Percentiles rank a stretch among this genome's conserved stretches.
Evolutionary conservation across 2,797 vertebrate genomes (phyloP).

Genomic region (Smutsia temminckii): DNA sequence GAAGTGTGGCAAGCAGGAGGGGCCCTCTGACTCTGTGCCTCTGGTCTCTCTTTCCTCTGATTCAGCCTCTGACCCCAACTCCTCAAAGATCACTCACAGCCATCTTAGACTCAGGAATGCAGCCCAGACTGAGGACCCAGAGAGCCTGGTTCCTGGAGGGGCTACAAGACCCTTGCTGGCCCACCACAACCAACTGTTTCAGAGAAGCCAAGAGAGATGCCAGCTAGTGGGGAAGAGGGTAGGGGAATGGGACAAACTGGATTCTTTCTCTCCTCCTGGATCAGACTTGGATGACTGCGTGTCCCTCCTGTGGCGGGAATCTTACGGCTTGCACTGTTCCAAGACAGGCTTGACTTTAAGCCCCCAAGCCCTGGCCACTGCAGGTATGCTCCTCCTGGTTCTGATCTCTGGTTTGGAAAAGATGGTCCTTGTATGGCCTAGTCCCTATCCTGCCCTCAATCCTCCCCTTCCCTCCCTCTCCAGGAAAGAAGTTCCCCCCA

Average conservation of each 20-base stretch:
- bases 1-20: slow-evolving; percentile 49
- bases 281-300: neutral
- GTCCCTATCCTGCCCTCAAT: neutral
- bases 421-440: neutral
- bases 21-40: slow-evolving; percentile 56
- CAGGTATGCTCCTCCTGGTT: neutral
- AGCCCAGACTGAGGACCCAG: neutral
- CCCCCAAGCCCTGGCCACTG: neutral
- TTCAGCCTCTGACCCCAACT: neutral
- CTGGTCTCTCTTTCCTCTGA: neutral
- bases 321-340: neutral
- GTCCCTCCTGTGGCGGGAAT: neutral
- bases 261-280: neutral
- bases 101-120: neutral
- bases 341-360: slow-evolving; percentile 1
- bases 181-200: neutral
- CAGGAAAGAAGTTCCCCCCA: neutral
- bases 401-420: slow-evolving; percentile 46
- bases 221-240: no score
- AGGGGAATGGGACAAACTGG: no score
- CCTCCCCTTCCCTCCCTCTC: neutral
- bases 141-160: neutral
- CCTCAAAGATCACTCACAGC: neutral
- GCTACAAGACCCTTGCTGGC: neutral
- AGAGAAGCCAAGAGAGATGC: neutral